phyloP scores from a whole-genome alignment of 2,113 vertebrate species.

The Scolopax mira region DNA sequence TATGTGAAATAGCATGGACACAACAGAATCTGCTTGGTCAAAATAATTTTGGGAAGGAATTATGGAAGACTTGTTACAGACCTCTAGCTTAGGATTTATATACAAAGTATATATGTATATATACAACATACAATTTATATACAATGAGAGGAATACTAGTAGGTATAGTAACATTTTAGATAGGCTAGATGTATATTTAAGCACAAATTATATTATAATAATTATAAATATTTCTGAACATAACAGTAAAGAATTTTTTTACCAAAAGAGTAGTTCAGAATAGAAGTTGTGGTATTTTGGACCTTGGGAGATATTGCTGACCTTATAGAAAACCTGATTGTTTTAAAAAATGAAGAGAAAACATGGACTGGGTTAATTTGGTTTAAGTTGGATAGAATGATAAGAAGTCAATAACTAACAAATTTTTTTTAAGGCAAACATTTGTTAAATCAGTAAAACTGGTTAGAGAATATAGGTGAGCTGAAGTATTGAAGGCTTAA shows the following conservation, averaged over 20 bases:
- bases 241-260: background rate
- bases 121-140: too few relatives aligned
- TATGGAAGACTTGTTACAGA: background rate
- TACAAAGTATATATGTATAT: too few relatives aligned
- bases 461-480: background rate
- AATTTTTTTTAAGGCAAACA: accelerated
- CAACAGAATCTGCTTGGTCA: background rate
- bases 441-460: background rate
- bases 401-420: background rate
- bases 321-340: background rate
- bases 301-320: background rate
- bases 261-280: background rate
- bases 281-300: background rate
- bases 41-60: background rate
- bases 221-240: background rate
- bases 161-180: background rate
- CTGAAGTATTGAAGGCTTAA: background rate
- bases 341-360: background rate
- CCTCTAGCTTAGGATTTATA: background rate
- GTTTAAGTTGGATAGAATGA: background rate
- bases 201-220: background rate
- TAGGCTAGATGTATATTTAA: background rate
- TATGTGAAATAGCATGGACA: background rate
- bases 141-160: background rate
- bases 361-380: background rate